Percentiles rank a stretch among this genome's conserved stretches.
These are phyloP conservation scores for Rhagologus leucostigma DNA, from an alignment of 2,113 vertebrate species.

Conservation along the genomic window DNA sequence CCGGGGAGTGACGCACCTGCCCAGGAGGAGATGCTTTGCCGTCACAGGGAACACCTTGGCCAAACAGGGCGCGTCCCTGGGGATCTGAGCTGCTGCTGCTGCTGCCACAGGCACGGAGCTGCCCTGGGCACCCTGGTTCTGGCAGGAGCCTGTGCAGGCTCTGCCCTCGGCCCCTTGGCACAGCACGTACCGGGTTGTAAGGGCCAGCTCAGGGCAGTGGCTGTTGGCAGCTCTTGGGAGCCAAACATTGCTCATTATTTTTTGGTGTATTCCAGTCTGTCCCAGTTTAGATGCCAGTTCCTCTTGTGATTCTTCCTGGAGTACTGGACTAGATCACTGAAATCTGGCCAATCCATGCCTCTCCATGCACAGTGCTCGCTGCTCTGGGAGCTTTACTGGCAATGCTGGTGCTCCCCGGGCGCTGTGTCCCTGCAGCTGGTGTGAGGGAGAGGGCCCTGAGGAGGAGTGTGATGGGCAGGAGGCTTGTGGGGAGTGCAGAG, in stretches of 20 bases:
- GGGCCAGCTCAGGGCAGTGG: neutral
- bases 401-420: fast-evolving
- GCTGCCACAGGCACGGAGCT: fast-evolving
- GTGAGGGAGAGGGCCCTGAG: neutral
- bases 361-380: fast-evolving
- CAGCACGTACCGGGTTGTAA: fast-evolving
- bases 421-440: fast-evolving
- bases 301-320: neutral
- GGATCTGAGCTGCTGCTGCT: neutral
- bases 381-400: fast-evolving
- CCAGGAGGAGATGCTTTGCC: fast-evolving
- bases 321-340: neutral
- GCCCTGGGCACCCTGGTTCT: fast-evolving
- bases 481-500: neutral
- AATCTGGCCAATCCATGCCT: neutral
- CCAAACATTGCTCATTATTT: neutral
- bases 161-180: neutral
- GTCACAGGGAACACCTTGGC: constrained; percentile 19
- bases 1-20: neutral
- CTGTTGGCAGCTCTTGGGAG: neutral
- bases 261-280: neutral
- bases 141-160: neutral
- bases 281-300: neutral
- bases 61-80: neutral
- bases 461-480: neutral